Evolutionary conservation across 2,113 vertebrate genomes (phyloP).

Genomic region (Bubalus kerabau): DNA sequence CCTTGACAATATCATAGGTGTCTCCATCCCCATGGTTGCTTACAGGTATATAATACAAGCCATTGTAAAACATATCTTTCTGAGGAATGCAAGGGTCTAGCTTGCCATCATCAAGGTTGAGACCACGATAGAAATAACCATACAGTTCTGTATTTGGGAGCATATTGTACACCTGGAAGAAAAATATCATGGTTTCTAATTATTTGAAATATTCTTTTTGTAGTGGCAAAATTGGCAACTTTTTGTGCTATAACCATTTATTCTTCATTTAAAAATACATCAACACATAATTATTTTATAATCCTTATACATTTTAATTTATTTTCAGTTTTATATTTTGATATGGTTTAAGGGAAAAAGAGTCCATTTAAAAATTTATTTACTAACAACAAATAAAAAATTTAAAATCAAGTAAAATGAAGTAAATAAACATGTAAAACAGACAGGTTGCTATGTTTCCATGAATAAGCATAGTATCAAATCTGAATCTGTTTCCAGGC

Average conservation of each 20-base stretch:
- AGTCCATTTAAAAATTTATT: neutral
- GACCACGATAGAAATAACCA: conserved; percentile 71
- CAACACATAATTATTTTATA: neutral
- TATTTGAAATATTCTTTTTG: neutral
- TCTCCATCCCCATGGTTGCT: conserved; percentile 75
- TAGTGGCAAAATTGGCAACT: neutral
- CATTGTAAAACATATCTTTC: conserved; percentile 75
- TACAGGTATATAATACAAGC: conserved; percentile 76
- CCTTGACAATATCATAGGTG: conserved; percentile 71
- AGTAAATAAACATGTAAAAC: neutral
- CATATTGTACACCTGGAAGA: conserved; percentile 72
- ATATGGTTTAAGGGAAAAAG: neutral
- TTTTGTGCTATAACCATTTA: neutral
- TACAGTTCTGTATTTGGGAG: conserved; percentile 33
- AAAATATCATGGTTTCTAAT: neutral
- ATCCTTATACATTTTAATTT: neutral
- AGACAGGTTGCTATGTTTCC: neutral
- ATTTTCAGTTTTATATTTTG: neutral
- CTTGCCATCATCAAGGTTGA: conserved; percentile 73
- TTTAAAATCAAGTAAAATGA: neutral
- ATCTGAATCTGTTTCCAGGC: neutral
- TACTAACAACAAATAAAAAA: neutral
- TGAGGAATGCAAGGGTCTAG: conserved; percentile 59
- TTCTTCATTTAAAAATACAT: neutral
- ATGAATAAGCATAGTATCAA: neutral